Base-by-base conservation (phyloP, 1,140 invertebrate species). In the Halictus rubicundus region DNA sequence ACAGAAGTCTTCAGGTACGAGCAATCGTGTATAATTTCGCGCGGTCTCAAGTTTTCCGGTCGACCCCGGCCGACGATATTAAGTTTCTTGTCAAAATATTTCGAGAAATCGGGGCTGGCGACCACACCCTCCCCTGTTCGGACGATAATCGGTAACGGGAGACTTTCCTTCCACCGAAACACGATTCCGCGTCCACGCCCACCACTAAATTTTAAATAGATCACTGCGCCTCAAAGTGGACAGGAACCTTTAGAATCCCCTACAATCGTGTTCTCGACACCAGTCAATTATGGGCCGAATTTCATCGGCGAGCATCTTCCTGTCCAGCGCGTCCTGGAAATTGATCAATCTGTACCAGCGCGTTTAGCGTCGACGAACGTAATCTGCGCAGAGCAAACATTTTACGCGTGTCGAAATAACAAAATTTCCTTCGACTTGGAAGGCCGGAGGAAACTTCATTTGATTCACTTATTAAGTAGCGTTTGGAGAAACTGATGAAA, bases 81-180 rank as follows among this genome's bases (percentile, higher is more conserved):
- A 59, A 81, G 78, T 88, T 89, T 84, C 87, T 87, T 85, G 88
- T 91, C 89, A 91, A 91, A 91, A 91, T 85, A 90, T 90, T 88
- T 88, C 82, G 74, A 68, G 60, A 86, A 88, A 90, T 88, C 71
- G 25, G 39, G 23, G 60, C 37, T 60, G 60, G 42, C 65, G 46
- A 32, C 59, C 64, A 84, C 78, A 69, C 80, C 83, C 59, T 54
- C 79, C 78, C 66, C 81, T 71, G 80, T 79, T 81, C 59, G 81
- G 88, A 78, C 88, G 87, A 85, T 91, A 90, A 92, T 91, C 89
- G 89, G 91, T 92, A 92, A 92, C 81, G 59, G 52, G 90, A 92
- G 89, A 91, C 85, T 89, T 91, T 89, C 85, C 87, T 87, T 83
- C 23, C 72, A 60, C 49, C 54, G 89, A 89, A 91, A 90, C 80